Base-by-base conservation (phyloP, 1,140 invertebrate species). In the Halesus radiatus region DNA sequence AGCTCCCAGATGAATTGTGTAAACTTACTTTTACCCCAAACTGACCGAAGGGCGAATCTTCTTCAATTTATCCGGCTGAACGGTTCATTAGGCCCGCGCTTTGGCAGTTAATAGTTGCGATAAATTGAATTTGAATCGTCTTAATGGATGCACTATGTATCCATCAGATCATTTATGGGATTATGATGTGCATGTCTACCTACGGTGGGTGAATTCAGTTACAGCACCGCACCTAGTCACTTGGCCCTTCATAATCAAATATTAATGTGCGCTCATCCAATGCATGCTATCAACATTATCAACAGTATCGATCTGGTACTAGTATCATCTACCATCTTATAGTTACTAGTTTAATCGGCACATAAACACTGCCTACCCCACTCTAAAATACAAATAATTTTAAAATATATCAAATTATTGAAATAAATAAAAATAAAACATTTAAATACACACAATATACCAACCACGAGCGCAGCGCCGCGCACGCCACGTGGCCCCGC, bases 71-170 rank as follows among this genome's bases (percentile, higher is more conserved):
- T 58, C n/a, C 78, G 53, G 52, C 8, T 79, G 78, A 74, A 50
- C 53, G 78, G 26, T 79, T 73, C 78, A 79, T 79, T 79, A 79
- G 68, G 13, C 64, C 29, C 64, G 20, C 18, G 20, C 78, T 78
- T 62, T 23, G 45, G 29, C 60, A 45, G 15, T 72, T 53, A 60
- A 79, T 70, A 73, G 78, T 62, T 68, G 54, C 32, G 16, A 60
- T 52, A 74, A 60, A 79, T 79, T 79, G 68, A 64, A 79, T 79
- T 79, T 56, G 23, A 70, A 58, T 56, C 64, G 62, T 74, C 50
- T 74, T 74, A 74, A 54, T 54, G 18, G 70, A 56, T 54, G 15
- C 52, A 56, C 23, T 16, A 29, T 32, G 62, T 7, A 32, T 26
- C 62, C 8, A 66, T 66, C 29, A 29, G 29, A 32, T 66, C 22